phyloP scores from a whole-genome alignment of 2,797 vertebrate species.

The Gadopsis marmoratus region DNA sequence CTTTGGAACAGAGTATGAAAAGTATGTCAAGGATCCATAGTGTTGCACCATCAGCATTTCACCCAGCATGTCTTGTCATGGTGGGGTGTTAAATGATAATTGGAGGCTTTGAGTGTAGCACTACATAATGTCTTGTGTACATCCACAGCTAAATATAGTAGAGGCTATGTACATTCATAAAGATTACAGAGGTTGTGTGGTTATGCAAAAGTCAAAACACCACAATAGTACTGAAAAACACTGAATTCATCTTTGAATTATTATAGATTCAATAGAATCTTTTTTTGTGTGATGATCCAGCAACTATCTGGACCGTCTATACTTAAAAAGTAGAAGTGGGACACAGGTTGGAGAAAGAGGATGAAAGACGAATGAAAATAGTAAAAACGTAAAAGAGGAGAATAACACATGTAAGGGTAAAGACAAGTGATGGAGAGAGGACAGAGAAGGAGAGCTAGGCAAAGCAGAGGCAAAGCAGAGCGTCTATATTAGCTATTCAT shows the following conservation, averaged over 20 bases:
- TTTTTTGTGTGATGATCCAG: neutral
- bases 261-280: neutral
- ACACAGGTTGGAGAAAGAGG: neutral
- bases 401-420: neutral
- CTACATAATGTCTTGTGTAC: constrained; percentile 38
- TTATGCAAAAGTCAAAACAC: neutral
- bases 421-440: neutral
- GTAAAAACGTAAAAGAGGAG: neutral
- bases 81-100: constrained; percentile 65
- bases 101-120: constrained; percentile 45
- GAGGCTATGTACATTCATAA: constrained; percentile 39
- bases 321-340: neutral
- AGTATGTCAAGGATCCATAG: constrained; percentile 50
- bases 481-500: neutral
- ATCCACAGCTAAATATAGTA: constrained; percentile 37
- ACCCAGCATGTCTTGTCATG: constrained; percentile 27
- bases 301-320: neutral
- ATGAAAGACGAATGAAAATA: neutral
- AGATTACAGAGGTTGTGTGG: constrained; percentile 14
- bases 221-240: neutral
- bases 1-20: constrained; percentile 59
- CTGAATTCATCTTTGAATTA: neutral
- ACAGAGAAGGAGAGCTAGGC: neutral
- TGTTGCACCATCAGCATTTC: constrained; percentile 58
- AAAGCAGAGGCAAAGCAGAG: neutral